Evolutionary conservation across 2,797 vertebrate genomes (phyloP).

Genomic region (Chiroxiphia lanceolata): DNA sequence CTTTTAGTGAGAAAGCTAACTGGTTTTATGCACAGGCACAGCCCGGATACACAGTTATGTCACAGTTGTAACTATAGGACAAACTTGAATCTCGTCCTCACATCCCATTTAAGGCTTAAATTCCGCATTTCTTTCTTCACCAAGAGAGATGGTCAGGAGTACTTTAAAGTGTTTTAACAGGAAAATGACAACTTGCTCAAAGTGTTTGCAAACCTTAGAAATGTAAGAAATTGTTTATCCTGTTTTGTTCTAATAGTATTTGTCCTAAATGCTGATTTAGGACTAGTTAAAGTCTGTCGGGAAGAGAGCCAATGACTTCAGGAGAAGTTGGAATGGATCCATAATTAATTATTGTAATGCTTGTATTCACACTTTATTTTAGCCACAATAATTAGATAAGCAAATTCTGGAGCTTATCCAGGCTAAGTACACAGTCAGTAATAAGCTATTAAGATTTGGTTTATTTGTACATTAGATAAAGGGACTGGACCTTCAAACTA

Average conservation of each 20-base stretch:
- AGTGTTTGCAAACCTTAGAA: neutral
- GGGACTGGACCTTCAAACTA: neutral
- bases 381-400: neutral
- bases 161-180: too few species aligned
- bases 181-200: neutral
- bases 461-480: conserved; percentile 14
- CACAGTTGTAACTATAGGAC: too few species aligned
- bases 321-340: neutral
- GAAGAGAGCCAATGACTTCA: neutral
- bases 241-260: neutral
- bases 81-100: too few species aligned
- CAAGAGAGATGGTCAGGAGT: too few species aligned
- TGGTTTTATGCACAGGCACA: too few species aligned
- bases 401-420: neutral
- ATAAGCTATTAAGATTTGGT: neutral
- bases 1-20: too few species aligned
- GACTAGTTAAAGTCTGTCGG: neutral
- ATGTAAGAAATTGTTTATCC: neutral
- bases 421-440: neutral
- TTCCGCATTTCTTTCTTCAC: too few species aligned
- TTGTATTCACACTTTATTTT: neutral
- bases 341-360: neutral
- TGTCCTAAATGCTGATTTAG: neutral
- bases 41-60: too few species aligned
- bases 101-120: too few species aligned